Percentiles rank a stretch among this genome's conserved stretches.
phyloP scores from a whole-genome alignment of 1,140 invertebrate genomes.

The Ridgeia piscesae region DNA sequence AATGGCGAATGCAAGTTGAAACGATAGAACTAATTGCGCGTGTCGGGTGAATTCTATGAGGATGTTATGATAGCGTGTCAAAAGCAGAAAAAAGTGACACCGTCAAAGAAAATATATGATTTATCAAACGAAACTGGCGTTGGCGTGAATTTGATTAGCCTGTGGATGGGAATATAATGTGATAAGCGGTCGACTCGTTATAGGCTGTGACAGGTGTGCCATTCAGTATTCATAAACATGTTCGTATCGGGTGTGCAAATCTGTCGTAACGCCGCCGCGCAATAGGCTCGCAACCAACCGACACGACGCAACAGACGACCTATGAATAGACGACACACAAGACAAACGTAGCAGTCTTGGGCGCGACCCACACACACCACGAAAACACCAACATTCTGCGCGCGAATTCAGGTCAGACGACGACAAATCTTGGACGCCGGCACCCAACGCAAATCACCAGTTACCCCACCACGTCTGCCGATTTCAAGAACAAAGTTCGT shows the following conservation, averaged over 20 bases:
- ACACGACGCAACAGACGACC: neutral
- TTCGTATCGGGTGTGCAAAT: neutral
- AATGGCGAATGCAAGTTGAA: too few species aligned
- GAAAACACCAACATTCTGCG: conserved; percentile 4
- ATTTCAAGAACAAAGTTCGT: neutral
- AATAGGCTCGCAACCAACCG: neutral
- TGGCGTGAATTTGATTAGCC: neutral
- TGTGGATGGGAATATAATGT: neutral
- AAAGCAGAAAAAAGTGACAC: neutral
- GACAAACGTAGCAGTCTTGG: neutral
- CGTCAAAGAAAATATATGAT: neutral
- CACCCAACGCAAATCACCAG: neutral
- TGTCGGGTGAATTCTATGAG: neutral
- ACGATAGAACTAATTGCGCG: too few species aligned
- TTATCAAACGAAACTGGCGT: neutral
- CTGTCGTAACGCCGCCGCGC: neutral
- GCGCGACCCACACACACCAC: neutral
- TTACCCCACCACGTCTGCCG: neutral
- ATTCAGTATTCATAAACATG: neutral
- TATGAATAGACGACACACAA: conserved; percentile 1
- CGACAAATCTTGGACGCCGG: neutral
- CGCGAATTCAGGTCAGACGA: neutral
- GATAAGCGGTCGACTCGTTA: neutral
- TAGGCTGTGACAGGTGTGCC: neutral
- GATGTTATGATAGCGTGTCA: neutral